phyloP scores from a whole-genome alignment of 2,797 vertebrate species.

The Ptychadena robeensis region DNA sequence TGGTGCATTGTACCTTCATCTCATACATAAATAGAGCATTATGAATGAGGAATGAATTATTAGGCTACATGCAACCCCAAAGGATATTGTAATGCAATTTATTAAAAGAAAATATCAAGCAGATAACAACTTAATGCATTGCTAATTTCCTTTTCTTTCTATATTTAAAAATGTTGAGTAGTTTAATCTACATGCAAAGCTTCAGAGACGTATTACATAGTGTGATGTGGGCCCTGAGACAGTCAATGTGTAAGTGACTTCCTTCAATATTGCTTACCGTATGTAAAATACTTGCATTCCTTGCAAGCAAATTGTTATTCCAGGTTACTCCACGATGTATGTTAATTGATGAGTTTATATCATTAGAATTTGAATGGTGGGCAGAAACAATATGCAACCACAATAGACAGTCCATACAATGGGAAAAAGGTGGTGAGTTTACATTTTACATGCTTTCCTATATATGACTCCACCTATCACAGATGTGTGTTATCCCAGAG shows the following conservation, averaged over 20 bases:
- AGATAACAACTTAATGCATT: slow-evolving; percentile 29
- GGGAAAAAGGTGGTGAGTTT: too few relatives aligned
- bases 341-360: background rate
- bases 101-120: slow-evolving; percentile 18
- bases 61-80: slow-evolving; percentile 35
- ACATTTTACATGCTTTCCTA: too few relatives aligned
- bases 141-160: slow-evolving; percentile 27
- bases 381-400: too few relatives aligned
- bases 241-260: background rate
- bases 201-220: background rate
- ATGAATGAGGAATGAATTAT: slow-evolving; percentile 27
- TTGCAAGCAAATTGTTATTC: background rate
- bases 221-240: background rate
- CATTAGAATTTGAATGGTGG: too few relatives aligned
- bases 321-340: background rate
- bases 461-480: background rate
- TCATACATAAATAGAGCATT: slow-evolving; percentile 4
- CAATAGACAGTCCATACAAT: too few relatives aligned
- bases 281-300: background rate
- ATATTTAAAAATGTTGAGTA: slow-evolving; percentile 35
- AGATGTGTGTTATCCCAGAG: background rate
- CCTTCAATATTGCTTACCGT: background rate
- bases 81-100: slow-evolving; percentile 35
- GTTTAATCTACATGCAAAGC: slow-evolving; percentile 1
- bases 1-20: slow-evolving; percentile 23